Base-by-base conservation (phyloP, 2,888 invertebrate species). In the Dione vanillae region DNA sequence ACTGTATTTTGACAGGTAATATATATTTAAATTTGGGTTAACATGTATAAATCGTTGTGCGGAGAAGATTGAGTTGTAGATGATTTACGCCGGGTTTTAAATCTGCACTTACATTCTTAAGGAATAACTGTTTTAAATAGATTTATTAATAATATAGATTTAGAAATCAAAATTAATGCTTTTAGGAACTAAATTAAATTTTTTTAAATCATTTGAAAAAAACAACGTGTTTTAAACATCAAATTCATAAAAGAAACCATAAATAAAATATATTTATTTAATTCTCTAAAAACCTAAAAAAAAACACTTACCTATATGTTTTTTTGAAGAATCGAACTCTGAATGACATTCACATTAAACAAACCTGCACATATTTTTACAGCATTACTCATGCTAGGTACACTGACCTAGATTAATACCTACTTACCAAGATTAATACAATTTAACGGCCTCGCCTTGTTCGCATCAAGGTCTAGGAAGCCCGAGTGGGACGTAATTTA, bases 21-120 rank as follows among this genome's bases (percentile, higher is more conserved):
- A 83, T 83, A 83, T 70, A 65, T 85, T 83, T 79, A 78, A 78
- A 82, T 84, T 82, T 83, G 79, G 80, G 83, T 80, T 81, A 80
- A 76, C 74, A 45, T 61, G 59, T 49, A 65, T 35, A 20, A 56
- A 62, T 72, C 52, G 47, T 47, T 56, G 49, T 54, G 14, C 19
- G 16, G 14, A 64, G 45, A 49, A 19, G 7, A 62, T 62, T 16
- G 19, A 37, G 9, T 35, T 37, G 62, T 49, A 7, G 27, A 16
- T 35, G 35, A 40, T 40, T 40, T 14, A 6, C 41, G 19, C 41
- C 11, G 37, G 37, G 11, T 41, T 19, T 41, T 6, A 19, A 58
- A 40, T 40, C 58, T 58, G 58, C 16, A 40, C 8, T 27, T 27
- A 27, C 2, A 27, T 27, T 27, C 27, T 27, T 27, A 27, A 3